Base-by-base conservation (phyloP, 2,113 vertebrate genomes). In the Panthera leo region DNA sequence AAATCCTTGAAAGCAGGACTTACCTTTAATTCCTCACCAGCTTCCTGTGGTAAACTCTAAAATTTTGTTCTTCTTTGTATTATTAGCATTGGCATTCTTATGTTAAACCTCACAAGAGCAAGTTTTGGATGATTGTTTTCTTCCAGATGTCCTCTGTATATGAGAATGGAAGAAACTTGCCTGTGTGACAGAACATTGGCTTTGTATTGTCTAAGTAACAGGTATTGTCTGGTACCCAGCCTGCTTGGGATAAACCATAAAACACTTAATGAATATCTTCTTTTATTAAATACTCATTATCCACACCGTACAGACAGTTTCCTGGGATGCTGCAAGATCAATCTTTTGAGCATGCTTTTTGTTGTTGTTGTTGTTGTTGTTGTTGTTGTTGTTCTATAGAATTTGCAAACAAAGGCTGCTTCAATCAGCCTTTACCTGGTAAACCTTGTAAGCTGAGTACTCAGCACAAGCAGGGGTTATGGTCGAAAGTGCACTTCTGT, bases 361-460 rank as follows among this genome's bases (percentile, higher is more conserved):
- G 21, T 61, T 61, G 1, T 61, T 61, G 58, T 61, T n/a, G n/a
- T n/a, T n/a, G n/a, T n/a, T n/a, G n/a, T n/a, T 53, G 14, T 51
- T 45, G 45, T 45, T 45, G 55, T 83, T 97, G 98, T 98, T 98
- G 95, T 98, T 97, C 95, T 85, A 82, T 93, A 98, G 96, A 98
- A 83, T 92, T 93, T 97, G 96, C 98, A 99, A 99, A 99, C 98
- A 98, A 97, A 98, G 99, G 98, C 97, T 98, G 95, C 51, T 98
- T 95, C 94, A 95, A 93, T 97, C 92, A 98, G 97, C 95, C 96
- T 97, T 97, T 97, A 92, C 96, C 97, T 34, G 97, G 98, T 97
- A 95, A 97, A 98, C 97, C 96, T 85, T 99, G 99, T 99, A 99
- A 99, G 96, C 96, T 99, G 99, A 99, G 98, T 96, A 98, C 95